Conservation (phyloP, 2,797 vertebrate species). For the Xenopus petersii region DNA sequence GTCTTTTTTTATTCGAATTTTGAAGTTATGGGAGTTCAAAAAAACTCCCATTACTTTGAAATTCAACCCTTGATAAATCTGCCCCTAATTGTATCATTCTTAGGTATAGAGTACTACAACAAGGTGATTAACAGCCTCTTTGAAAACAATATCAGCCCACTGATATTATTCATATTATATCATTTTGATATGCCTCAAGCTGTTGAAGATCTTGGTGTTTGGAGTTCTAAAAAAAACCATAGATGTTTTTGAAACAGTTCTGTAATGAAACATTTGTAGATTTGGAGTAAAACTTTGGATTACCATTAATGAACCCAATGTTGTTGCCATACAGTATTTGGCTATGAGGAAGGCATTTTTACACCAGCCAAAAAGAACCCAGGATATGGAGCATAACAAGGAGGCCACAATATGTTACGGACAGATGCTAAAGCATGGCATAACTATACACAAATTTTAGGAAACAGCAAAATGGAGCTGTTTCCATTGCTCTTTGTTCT, state of each 20-base stretch:
- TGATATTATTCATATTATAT: conserved; percentile 68
- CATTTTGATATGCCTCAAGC: conserved; percentile 78
- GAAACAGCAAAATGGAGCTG: conserved; percentile 62
- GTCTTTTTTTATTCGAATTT: no score
- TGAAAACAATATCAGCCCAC: conserved; percentile 62
- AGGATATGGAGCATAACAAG: conserved; percentile 66
- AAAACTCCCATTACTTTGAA: no score
- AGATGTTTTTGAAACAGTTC: conserved; percentile 67
- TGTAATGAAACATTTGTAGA: conserved; percentile 78
- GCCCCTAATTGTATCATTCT: background rate
- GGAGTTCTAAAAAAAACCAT: conserved; percentile 62
- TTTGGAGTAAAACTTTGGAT: conserved; percentile 77
- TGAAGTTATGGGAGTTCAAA: no score
- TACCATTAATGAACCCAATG: conserved; percentile 74
- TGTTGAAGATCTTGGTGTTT: conserved; percentile 73
- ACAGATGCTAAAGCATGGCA: conserved; percentile 75
- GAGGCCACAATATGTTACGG: conserved; percentile 73
- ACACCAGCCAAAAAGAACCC: conserved; percentile 66
- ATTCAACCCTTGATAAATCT: no score
- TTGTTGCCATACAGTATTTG: conserved; percentile 58
- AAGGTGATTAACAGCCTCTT: conserved; percentile 75
- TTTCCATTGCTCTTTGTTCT: conserved; percentile 71
- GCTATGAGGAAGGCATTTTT: conserved; percentile 64
- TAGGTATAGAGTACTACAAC: conserved; percentile 77
- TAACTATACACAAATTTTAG: conserved; percentile 69